phyloP scores from a whole-genome alignment of 2,113 vertebrate genomes.

The Accipiter cooperii region DNA sequence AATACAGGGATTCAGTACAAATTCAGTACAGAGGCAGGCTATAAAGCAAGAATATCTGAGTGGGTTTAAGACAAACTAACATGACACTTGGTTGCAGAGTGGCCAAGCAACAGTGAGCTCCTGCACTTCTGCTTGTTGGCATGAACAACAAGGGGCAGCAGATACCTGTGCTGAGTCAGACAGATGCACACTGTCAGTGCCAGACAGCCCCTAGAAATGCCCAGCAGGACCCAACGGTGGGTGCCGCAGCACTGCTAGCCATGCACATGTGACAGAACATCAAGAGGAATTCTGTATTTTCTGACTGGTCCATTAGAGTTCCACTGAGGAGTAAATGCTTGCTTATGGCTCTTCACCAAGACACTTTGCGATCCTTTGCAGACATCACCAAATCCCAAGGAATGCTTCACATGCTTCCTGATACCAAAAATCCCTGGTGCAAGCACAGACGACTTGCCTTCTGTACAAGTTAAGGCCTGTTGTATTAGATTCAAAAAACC shows the following conservation, averaged over 20 bases:
- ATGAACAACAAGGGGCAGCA: neutral
- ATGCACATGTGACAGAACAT: neutral
- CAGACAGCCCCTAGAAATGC: neutral
- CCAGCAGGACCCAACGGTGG: neutral
- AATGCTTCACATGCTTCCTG: neutral
- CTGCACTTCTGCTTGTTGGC: neutral
- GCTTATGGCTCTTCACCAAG: neutral
- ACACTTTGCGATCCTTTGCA: neutral
- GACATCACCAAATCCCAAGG: neutral
- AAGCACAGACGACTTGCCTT: neutral
- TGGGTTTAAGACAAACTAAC: neutral
- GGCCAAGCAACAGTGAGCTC: neutral
- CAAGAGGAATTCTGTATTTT: neutral
- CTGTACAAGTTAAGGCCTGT: neutral
- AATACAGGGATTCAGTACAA: neutral
- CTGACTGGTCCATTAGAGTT: neutral
- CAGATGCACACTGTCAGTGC: neutral
- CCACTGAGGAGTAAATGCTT: neutral
- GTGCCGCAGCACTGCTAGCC: neutral
- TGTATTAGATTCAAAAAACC: neutral
- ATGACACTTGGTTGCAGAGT: neutral
- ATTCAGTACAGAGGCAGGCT: neutral
- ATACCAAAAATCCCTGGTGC: accelerated
- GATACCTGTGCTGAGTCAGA: neutral
- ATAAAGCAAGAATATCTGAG: neutral